These are phyloP conservation scores for Brienomyrus brachyistius DNA, from an alignment of 2,113 vertebrate genomes.

Conservation along the genomic window DNA sequence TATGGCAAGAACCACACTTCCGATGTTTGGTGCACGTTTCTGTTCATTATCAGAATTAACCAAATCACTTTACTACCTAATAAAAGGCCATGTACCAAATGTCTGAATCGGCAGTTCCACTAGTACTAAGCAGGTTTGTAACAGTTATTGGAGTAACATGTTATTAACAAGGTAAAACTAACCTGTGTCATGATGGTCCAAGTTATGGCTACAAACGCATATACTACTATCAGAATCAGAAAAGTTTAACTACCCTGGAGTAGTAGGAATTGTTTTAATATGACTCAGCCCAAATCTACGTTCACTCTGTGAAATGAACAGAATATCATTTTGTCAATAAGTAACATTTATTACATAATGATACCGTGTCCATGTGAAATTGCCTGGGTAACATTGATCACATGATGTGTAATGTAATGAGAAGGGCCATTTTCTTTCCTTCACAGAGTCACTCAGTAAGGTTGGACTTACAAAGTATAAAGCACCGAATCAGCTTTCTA, in stretches of 20 bases:
- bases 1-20: not conserved
- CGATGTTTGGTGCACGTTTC: not conserved
- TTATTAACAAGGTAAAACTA: not conserved
- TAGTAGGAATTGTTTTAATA: not conserved
- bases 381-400: not conserved
- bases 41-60: not conserved
- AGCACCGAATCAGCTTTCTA: not conserved
- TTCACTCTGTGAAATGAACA: slow-evolving; percentile 29
- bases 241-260: not conserved
- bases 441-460: not conserved
- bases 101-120: not conserved
- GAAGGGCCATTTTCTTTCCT: not conserved
- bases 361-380: not conserved
- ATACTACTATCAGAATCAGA: not conserved
- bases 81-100: not conserved
- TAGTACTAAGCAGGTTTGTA: not conserved
- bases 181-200: not conserved
- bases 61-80: not conserved
- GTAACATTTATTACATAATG: not conserved
- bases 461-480: not conserved
- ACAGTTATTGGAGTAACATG: not conserved
- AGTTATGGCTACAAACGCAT: not conserved
- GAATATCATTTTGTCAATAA: slow-evolving; percentile 31
- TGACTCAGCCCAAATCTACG: not conserved
- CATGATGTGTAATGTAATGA: not conserved